Evolutionary conservation across 2,888 invertebrate genomes (phyloP), one percentile per base, ranked within the genome.

Genomic region (Spialia ferax): DNA sequence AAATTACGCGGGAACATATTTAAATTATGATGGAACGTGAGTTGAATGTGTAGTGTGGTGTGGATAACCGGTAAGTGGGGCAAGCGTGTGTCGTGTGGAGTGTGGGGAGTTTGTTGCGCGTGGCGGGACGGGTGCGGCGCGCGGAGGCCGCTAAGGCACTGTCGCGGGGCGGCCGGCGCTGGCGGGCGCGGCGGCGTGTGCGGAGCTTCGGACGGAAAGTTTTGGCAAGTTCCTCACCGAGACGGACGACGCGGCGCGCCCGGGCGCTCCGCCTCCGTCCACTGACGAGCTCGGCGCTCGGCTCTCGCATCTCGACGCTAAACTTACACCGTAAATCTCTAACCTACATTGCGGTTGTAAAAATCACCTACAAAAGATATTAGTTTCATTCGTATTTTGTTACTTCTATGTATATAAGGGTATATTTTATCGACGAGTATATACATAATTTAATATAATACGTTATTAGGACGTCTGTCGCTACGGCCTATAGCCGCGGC

Each of bases 361-460:
- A 94, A 93, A 92, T 93, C 92, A 88, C 91, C 94, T 94, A 94
- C 94, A 94, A 94, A 94, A 94, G 94, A 94, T 94, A 94, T 93
- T 93, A 93, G 88, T 93, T 93, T 92, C 92, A 89, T 94, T 89
- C 93, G 88, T 89, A 89, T 92, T 91, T 90, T 82, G 85, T 84
- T 90, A 91, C 83, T 83, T 91, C 89, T 93, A 94, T 91, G 88
- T 91, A 91, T 92, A 93, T 90, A 89, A 86, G 89, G 89, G 91
- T 93, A 93, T 92, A 93, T 88, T 89, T 88, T 92, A 90, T 87
- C 86, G 87, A 88, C 86, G 85, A 88, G 76, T 91, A 90, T 88
- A 83, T 89, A 87, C 86, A 87, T 83, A 84, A 83, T 87, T 86
- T 82, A 84, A 84, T 81, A 77, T 86, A 82, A 83, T 83, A 80